Conservation (phyloP, 2,113 vertebrate species). For the Callorhinus ursinus region DNA sequence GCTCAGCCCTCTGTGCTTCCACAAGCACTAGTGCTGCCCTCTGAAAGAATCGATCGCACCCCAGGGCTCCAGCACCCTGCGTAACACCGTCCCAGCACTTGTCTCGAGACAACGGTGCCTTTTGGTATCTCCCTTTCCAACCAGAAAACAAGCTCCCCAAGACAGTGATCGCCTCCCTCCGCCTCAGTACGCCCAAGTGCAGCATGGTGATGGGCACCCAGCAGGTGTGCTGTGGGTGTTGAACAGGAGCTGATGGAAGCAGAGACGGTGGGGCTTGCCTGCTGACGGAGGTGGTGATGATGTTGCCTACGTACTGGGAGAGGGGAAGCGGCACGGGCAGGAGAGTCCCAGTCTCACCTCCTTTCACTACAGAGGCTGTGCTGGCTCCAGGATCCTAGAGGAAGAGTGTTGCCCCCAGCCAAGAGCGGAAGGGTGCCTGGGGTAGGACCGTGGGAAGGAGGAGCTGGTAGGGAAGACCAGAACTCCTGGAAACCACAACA, state of each 20-base stretch:
- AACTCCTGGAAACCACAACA: background rate
- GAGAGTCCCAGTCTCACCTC: background rate
- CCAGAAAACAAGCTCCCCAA: conserved; percentile 17
- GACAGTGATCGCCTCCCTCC: background rate
- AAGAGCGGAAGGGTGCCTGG: background rate
- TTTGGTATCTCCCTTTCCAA: background rate
- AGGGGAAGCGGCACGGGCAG: background rate
- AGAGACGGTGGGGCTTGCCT: background rate
- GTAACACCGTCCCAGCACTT: background rate
- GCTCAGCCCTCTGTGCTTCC: background rate
- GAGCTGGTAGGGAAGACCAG: background rate
- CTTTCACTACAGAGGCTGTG: background rate
- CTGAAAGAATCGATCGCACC: background rate
- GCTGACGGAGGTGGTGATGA: background rate
- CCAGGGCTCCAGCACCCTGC: background rate
- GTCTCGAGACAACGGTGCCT: background rate
- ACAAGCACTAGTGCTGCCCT: background rate
- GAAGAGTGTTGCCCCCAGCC: background rate
- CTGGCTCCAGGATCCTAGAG: background rate
- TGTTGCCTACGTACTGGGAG: background rate
- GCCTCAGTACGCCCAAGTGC: background rate
- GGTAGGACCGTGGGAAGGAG: background rate
- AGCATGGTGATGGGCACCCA: background rate
- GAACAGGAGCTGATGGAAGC: background rate
- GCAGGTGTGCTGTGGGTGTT: background rate